These are phyloP conservation scores for Chinchilla lanigera DNA, from an alignment of 2,113 vertebrate genomes.

Conservation along the genomic window DNA sequence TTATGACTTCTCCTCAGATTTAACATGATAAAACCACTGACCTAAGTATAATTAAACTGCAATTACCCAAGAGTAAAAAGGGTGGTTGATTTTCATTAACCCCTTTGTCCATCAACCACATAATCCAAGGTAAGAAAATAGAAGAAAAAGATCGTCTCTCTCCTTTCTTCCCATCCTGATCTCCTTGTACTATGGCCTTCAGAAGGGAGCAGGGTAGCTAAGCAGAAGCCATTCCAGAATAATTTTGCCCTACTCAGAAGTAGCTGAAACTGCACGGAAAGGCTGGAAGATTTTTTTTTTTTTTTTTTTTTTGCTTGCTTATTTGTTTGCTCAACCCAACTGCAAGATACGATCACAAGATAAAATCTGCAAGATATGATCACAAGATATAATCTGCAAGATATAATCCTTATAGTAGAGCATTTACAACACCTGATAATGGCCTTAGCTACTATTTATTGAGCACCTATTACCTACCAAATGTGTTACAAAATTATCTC, in stretches of 20 bases:
- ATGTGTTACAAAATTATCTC: background rate
- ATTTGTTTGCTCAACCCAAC: background rate
- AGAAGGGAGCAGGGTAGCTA: background rate
- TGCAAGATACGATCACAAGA: background rate
- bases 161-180: background rate
- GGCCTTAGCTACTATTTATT: background rate
- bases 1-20: slow-evolving; percentile 66
- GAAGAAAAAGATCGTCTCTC: background rate
- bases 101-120: background rate
- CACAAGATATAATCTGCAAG: background rate
- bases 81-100: slow-evolving; percentile 31
- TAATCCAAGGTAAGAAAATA: background rate
- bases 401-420: background rate
- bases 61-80: slow-evolving; percentile 45
- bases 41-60: slow-evolving; percentile 66
- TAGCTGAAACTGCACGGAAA: background rate
- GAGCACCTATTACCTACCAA: background rate
- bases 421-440: background rate
- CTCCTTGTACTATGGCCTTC: background rate
- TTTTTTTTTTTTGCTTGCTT: slow-evolving; percentile 33
- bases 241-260: background rate
- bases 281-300: background rate
- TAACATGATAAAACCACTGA: slow-evolving; percentile 70
- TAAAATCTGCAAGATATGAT: background rate
- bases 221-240: background rate